Base-by-base conservation (phyloP, 2,113 vertebrate genomes). In the Prolemur simus region DNA sequence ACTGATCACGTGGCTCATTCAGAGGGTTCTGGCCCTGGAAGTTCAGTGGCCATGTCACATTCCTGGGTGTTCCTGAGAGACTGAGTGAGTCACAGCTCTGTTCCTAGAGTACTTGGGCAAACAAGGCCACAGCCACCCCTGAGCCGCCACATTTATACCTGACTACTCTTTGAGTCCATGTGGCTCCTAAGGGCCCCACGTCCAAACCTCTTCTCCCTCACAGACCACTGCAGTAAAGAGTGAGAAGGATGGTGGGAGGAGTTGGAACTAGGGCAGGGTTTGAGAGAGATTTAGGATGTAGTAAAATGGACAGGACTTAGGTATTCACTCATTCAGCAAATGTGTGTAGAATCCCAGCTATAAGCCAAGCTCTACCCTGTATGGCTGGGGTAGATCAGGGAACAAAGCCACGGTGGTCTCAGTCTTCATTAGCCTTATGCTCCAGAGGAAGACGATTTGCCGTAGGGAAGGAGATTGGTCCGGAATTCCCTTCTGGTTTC, bases 391-490 rank as follows among this genome's bases (percentile, higher is more conserved):
- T 86, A 73, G 64, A 34, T 73, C 27, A 81, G 32, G 66, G 23
- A 58, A 34, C 34, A 60, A 42, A 76, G 42, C 39, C 5, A 10
- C 11, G 18, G 39, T 52, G 39, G 8, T 56, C 37, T 78, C 45
- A 78, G 39, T 88, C 39, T 58, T 96, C n/a, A 1, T 66, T 32
- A 85, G 47, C 47, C 39, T 56, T 47, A 23, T 2, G 21, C 52
- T 64, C 29, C 2, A 0, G 20, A 89, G 37, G 52, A 92, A 56
- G 34, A 49, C 8, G 2, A 8, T 71, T 56, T 29, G 47, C 64
- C 1, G 0, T 23, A n/a, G 37, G 37, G 10, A 8, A 64, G 27
- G 1, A 15, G 34, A 9, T 12, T 3, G 56, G 13, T 42, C 15
- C 47, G 68, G 14, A 90, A 68, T 82, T 45, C 42, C 37, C 23